phyloP scores from a whole-genome alignment of 1,140 invertebrate genomes.

The Lasaia peninsularis region DNA sequence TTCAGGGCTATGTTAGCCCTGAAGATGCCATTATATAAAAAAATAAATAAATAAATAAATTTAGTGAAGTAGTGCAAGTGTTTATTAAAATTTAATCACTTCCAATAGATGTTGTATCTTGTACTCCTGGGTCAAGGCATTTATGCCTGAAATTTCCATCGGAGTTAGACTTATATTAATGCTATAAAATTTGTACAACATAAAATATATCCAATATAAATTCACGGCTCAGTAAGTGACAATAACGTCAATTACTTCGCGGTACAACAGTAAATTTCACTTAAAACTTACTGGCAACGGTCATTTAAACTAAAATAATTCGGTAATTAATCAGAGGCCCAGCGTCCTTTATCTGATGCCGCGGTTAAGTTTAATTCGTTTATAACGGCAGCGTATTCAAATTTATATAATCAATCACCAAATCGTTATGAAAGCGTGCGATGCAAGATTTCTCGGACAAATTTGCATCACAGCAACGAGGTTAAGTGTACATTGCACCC shows the following conservation, averaged over 20 bases:
- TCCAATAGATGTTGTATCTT: too few species aligned
- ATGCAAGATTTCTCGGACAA: slow-evolving; percentile 68
- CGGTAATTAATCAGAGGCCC: slow-evolving; percentile 66
- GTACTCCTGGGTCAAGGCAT: too few species aligned
- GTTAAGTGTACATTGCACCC: slow-evolving; percentile 45
- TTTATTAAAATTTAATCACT: too few species aligned
- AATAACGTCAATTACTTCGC: neutral
- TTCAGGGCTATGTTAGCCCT: too few species aligned
- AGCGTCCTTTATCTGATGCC: slow-evolving; percentile 67
- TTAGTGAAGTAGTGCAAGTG: too few species aligned
- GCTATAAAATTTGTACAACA: too few species aligned
- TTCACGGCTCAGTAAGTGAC: neutral
- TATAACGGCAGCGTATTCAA: slow-evolving; percentile 70
- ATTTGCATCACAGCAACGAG: slow-evolving; percentile 67
- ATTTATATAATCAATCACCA: slow-evolving; percentile 74
- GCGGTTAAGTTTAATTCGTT: slow-evolving; percentile 69
- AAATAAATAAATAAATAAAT: too few species aligned
- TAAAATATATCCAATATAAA: neutral
- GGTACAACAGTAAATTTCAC: slow-evolving; percentile 23
- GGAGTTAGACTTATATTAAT: too few species aligned
- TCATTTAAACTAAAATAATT: slow-evolving; percentile 61
- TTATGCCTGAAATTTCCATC: too few species aligned
- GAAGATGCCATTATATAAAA: too few species aligned
- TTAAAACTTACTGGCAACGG: slow-evolving; percentile 35
- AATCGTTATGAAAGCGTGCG: slow-evolving; percentile 73